A percentile compares a stretch with the other conserved stretches of the same genome.
These are phyloP conservation scores for Fringilla coelebs DNA, from an alignment of 2,797 vertebrate species.

Conservation along the genomic window DNA sequence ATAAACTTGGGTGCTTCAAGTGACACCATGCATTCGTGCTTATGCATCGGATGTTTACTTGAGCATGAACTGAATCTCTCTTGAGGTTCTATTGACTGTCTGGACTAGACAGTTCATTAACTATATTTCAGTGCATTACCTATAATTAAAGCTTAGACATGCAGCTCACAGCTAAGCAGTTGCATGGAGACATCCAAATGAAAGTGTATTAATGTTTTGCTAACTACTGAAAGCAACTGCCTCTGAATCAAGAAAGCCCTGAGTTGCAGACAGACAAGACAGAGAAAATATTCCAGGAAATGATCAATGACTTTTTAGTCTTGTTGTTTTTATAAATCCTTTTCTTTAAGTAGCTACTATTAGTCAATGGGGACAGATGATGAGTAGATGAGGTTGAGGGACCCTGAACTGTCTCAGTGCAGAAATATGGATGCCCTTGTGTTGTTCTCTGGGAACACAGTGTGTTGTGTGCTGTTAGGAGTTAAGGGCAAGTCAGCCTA, in stretches of 20 bases:
- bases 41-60: background rate
- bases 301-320: background rate
- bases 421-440: background rate
- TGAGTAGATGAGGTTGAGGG: background rate
- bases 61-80: background rate
- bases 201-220: background rate
- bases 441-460: background rate
- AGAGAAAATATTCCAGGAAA: constrained; percentile 16
- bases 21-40: background rate
- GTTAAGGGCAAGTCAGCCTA: background rate
- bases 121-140: constrained; percentile 18
- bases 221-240: background rate
- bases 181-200: background rate
- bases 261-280: background rate
- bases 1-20: background rate
- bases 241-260: background rate
- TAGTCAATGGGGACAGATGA: background rate
- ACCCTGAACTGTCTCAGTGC: background rate
- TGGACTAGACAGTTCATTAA: constrained; percentile 48
- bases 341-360: background rate
- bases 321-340: background rate
- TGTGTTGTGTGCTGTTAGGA: background rate
- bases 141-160: constrained; percentile 26
- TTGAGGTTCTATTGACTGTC: background rate
- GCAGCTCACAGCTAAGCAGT: background rate